These are phyloP conservation scores for Blastobasis adustella DNA, from an alignment of 2,888 invertebrate genomes.

Conservation along the genomic window DNA sequence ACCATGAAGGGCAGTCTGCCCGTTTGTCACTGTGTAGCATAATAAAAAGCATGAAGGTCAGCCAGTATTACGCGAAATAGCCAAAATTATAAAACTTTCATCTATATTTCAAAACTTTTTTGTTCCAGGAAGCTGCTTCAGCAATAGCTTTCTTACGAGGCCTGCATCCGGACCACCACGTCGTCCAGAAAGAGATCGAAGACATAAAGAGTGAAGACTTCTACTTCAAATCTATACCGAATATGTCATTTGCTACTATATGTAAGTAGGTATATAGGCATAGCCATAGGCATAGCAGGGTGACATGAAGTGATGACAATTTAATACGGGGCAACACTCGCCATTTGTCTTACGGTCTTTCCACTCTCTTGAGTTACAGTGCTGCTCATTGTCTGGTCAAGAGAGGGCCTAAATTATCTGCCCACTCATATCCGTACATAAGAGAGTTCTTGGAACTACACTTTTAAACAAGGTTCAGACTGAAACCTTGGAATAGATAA, in stretches of 20 bases:
- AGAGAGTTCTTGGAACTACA: no score
- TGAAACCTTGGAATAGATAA: no score
- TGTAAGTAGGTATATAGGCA: conserved; percentile 27
- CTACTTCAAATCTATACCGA: conserved; percentile 36
- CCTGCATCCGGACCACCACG: conserved; percentile 29
- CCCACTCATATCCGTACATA: no score
- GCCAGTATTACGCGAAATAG: no score
- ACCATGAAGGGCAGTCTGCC: no score
- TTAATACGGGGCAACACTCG: neutral
- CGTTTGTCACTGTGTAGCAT: neutral
- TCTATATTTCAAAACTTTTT: no score
- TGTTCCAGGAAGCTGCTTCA: conserved; percentile 35
- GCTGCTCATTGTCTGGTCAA: neutral
- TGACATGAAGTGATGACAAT: no score
- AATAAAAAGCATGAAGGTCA: no score
- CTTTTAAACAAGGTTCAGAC: no score
- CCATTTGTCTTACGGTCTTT: neutral
- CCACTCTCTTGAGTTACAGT: neutral
- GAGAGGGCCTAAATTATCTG: neutral
- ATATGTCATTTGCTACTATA: conserved; percentile 33
- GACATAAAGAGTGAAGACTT: conserved; percentile 33
- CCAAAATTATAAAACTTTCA: no score
- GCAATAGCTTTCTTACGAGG: conserved; percentile 38
- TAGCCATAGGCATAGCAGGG: neutral
- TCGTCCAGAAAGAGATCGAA: conserved; percentile 34